Percentiles rank a stretch among this genome's conserved stretches.
Evolutionary conservation across 1,140 invertebrate genomes (phyloP).

Genomic region (Trichonephila clavata): DNA sequence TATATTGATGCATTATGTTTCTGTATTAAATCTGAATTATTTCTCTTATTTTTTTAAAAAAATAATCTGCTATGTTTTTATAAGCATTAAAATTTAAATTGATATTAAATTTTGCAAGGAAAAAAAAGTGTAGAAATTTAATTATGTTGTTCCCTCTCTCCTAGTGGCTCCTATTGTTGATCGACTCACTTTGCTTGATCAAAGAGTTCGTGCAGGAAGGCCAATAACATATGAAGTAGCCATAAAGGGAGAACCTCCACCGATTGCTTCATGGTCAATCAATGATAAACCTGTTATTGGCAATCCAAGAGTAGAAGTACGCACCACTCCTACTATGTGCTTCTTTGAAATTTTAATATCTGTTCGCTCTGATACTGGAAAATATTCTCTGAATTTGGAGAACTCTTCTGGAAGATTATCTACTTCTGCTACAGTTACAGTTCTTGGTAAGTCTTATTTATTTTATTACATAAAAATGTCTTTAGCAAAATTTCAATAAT

Average conservation of each 20-base stretch:
- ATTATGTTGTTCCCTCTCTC: conserved; percentile 56
- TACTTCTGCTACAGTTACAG: conserved; percentile 92
- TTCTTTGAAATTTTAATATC: conserved; percentile 93
- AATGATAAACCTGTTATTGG: conserved; percentile 89
- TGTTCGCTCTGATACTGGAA: conserved; percentile 89
- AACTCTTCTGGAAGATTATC: conserved; percentile 91
- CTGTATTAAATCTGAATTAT: too few relatives aligned
- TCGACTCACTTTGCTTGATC: conserved; percentile 89
- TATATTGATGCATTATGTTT: too few relatives aligned
- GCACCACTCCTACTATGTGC: conserved; percentile 88
- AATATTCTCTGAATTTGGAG: conserved; percentile 92
- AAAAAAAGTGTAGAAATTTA: too few relatives aligned
- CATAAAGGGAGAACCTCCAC: conserved; percentile 85
- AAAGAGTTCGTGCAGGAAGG: conserved; percentile 94
- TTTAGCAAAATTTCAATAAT: not conserved
- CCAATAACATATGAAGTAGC: conserved; percentile 93
- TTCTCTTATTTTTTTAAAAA: too few relatives aligned
- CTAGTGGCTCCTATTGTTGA: conserved; percentile 92
- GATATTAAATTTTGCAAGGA: too few relatives aligned
- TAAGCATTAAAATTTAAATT: too few relatives aligned
- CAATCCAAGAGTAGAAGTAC: conserved; percentile 86
- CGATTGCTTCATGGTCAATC: conserved; percentile 91
- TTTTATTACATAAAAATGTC: not conserved
- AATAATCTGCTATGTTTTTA: too few relatives aligned
- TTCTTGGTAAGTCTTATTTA: conserved; percentile 84